Evolutionary conservation across 2,888 invertebrate species (phyloP), one percentile per base, ranked within the genome.

Genomic region (Sesamia inferens): DNA sequence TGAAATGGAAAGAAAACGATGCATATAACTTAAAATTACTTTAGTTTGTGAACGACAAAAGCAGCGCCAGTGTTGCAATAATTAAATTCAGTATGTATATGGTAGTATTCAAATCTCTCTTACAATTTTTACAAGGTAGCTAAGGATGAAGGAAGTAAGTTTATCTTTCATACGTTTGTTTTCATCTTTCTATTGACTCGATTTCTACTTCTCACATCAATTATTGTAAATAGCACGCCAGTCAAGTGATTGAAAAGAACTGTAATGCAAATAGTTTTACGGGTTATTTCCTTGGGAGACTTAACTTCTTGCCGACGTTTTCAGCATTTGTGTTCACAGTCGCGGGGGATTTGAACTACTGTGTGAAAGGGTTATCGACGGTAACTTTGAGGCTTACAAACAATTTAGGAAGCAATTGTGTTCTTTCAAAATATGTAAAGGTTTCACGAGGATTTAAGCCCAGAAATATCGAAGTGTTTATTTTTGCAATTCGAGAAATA

Each of bases 241-340:
- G 57, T 68, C 55, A 81, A 51, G 54, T 62, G 59, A 84, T 51
- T 78, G 55, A 71, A 81, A 73, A 66, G 59, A 62, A 77, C 77
- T 84, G 68, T 68, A 57, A 84, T 69, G 81, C 68, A 81, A 84
- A 81, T 84, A 82, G 82, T 85, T 84, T 81, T 81, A 81, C 71
- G 81, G 62, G 58, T 71, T 81, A 58, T 81, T 81, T 76, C 58
- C 44, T 62, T 31, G 31, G 62, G 66, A 62, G 59, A 71, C 62
- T 76, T 59, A 80, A 83, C 70, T 76, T 80, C 83, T 81, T 74
- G 48, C 54, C 65, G 54, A 19, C 79, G 24, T 78, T 79, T 79
- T 61, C 58, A 68, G 68, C 55, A 71, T 51, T 81, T 84, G 71
- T 68, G 63, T 71, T 76, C 31, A 22, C 42, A 68, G 74, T 68